phyloP scores from a whole-genome alignment of 2,797 vertebrate genomes.

The Eulemur rubriventer region DNA sequence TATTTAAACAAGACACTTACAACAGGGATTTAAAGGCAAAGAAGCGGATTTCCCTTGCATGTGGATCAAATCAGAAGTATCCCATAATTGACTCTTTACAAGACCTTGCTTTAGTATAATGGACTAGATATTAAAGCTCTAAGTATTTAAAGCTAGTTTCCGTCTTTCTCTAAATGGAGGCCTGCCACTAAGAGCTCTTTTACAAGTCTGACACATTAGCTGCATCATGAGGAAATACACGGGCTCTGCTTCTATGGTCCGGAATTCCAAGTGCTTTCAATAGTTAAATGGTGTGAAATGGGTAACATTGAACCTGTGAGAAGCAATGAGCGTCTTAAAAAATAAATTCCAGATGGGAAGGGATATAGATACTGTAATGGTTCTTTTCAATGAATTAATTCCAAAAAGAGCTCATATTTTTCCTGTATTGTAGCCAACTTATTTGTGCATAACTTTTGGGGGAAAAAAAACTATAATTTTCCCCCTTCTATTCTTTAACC shows the following conservation, averaged over 20 bases:
- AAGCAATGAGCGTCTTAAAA: slow-evolving; percentile 87
- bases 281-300: slow-evolving; percentile 88
- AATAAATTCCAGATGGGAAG: slow-evolving; percentile 95
- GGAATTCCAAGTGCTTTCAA: slow-evolving; percentile 90
- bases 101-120: slow-evolving; percentile 95
- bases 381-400: slow-evolving; percentile 74
- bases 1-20: slow-evolving; percentile 91
- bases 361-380: slow-evolving; percentile 81
- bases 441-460: slow-evolving; percentile 45
- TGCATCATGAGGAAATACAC: slow-evolving; percentile 88
- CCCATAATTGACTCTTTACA: slow-evolving; percentile 99
- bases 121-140: slow-evolving; percentile 99
- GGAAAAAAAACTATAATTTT: neutral
- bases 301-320: slow-evolving; percentile 87
- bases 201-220: slow-evolving; percentile 97
- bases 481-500: slow-evolving; percentile 64
- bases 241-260: slow-evolving; percentile 87
- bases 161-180: slow-evolving; percentile 90
- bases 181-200: slow-evolving; percentile 91
- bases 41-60: slow-evolving; percentile 93
- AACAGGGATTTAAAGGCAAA: slow-evolving; percentile 86
- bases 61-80: slow-evolving; percentile 99
- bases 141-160: slow-evolving; percentile 96
- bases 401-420: slow-evolving; percentile 45
- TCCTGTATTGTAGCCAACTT: slow-evolving; percentile 47